Percentiles rank a stretch among this genome's conserved stretches.
Evolutionary conservation across 2,113 vertebrate species (phyloP).

Genomic region (Scomber japonicus): DNA sequence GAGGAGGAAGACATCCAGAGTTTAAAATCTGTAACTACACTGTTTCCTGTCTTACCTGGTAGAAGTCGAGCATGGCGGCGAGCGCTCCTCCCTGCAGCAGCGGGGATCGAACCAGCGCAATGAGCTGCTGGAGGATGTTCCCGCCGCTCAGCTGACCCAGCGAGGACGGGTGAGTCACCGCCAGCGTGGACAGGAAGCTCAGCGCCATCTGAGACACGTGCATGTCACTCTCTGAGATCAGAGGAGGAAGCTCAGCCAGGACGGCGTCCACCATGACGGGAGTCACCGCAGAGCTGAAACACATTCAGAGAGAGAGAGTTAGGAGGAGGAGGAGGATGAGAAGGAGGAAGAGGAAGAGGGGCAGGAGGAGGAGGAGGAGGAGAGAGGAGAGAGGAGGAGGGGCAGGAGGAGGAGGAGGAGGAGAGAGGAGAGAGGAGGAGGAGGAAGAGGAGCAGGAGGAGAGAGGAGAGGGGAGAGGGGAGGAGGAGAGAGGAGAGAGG

Average conservation of each 20-base stretch:
- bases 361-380: no score
- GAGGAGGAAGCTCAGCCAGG: constrained; percentile 95
- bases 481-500: no score
- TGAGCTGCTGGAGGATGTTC: constrained; percentile 96
- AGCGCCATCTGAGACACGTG: constrained; percentile 99
- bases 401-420: no score
- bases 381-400: no score
- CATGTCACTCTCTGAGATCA: constrained; percentile 99
- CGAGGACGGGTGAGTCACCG: constrained; percentile 96
- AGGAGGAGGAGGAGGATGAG: neutral
- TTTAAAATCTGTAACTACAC: no score
- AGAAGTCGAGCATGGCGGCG: constrained; percentile 98
- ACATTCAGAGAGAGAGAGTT: no score
- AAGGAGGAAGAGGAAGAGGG: no score
- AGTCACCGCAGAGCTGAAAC: constrained; percentile 88
- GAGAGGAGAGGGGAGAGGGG: no score
- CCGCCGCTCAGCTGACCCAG: constrained; percentile 94
- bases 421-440: no score
- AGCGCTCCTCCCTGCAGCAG: constrained; percentile 97
- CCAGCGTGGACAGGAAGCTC: constrained; percentile 97
- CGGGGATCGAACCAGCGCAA: constrained; percentile 94
- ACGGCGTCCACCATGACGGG: constrained; percentile 98
- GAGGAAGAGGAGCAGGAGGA: no score
- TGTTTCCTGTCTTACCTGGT: constrained; percentile 81
- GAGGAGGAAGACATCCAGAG: no score